Evolutionary conservation across 2,113 vertebrate genomes (phyloP).

Genomic region (Scomber japonicus): DNA sequence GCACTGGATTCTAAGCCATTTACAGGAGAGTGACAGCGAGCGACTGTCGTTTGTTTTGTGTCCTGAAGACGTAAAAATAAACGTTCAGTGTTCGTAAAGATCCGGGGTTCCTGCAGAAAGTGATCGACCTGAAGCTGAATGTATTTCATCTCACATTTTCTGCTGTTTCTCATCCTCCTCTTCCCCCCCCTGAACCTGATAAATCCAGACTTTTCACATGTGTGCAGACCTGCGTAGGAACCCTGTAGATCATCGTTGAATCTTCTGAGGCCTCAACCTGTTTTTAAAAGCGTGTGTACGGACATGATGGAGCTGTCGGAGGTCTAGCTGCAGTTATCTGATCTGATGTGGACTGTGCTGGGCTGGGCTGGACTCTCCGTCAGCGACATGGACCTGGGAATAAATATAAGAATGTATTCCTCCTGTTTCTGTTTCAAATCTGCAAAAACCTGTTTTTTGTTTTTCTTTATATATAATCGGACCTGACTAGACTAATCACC

Average conservation of each 20-base stretch:
- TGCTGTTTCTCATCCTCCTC: conserved; percentile 12
- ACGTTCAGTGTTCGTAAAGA: conserved; percentile 24
- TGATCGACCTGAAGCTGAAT: conserved; percentile 65
- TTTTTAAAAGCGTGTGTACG: neutral
- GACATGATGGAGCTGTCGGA: neutral
- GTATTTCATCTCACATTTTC: conserved; percentile 62
- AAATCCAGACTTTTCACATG: conserved; percentile 14
- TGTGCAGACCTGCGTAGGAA: conserved; percentile 25
- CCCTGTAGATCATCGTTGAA: neutral
- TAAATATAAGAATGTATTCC: conserved; percentile 73
- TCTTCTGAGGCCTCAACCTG: conserved; percentile 32
- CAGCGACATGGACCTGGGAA: conserved; percentile 61
- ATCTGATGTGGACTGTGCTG: neutral
- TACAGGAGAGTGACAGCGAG: conserved; percentile 53
- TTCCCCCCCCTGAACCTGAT: neutral
- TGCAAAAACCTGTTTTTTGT: conserved; percentile 17
- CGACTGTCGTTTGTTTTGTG: neutral
- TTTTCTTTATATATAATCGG: neutral
- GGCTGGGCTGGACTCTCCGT: conserved; percentile 34
- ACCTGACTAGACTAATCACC: conserved; percentile 27
- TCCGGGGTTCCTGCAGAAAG: conserved; percentile 43
- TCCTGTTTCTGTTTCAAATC: conserved; percentile 55
- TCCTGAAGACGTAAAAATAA: too few species aligned
- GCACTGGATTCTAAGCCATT: conserved; percentile 86
- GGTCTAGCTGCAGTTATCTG: conserved; percentile 1